Evolutionary conservation across 2,888 invertebrate species (phyloP).

Genomic region (Arenicola marina): DNA sequence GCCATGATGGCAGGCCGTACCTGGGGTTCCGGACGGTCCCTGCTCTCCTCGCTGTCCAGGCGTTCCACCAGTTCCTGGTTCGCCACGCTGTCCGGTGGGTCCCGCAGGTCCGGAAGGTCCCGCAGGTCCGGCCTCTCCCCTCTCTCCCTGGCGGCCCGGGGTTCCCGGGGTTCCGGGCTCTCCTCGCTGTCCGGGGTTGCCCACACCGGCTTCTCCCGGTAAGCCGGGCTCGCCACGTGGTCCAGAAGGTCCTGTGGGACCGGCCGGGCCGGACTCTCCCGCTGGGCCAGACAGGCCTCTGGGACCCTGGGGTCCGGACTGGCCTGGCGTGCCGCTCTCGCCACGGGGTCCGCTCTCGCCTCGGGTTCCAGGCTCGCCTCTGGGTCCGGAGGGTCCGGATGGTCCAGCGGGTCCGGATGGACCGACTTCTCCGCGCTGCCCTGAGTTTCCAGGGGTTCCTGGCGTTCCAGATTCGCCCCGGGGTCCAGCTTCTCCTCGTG

Average conservation of each 20-base stretch:
- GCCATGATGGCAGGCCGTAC: not conserved
- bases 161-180: conserved; percentile 12
- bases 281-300: conserved; percentile 8
- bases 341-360: conserved; percentile 18
- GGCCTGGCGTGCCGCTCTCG: too few species aligned
- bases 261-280: conserved; percentile 13
- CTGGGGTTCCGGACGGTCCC: not conserved
- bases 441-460: conserved; percentile 15
- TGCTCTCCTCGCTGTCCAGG: not conserved
- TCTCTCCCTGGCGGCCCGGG: conserved; percentile 11
- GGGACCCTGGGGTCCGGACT: too few species aligned
- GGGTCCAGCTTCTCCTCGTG: conserved; percentile 8
- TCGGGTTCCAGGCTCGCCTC: conserved; percentile 16
- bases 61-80: conserved; percentile 30
- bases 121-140: conserved; percentile 17
- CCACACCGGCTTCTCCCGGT: conserved; percentile 13
- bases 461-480: conserved; percentile 16
- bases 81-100: conserved; percentile 40
- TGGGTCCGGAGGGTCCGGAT: conserved; percentile 7
- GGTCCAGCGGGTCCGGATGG: conserved; percentile 18
- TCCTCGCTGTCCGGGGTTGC: conserved; percentile 20
- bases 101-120: conserved; percentile 41
- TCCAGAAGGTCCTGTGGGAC: conserved; percentile 8
- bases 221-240: conserved; percentile 17
- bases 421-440: conserved; percentile 29